Percentiles rank a stretch among this genome's conserved stretches.
These are phyloP conservation scores for Ichneumoninae sp. DNA, from an alignment of 2,888 invertebrate species.

Conservation along the genomic window DNA sequence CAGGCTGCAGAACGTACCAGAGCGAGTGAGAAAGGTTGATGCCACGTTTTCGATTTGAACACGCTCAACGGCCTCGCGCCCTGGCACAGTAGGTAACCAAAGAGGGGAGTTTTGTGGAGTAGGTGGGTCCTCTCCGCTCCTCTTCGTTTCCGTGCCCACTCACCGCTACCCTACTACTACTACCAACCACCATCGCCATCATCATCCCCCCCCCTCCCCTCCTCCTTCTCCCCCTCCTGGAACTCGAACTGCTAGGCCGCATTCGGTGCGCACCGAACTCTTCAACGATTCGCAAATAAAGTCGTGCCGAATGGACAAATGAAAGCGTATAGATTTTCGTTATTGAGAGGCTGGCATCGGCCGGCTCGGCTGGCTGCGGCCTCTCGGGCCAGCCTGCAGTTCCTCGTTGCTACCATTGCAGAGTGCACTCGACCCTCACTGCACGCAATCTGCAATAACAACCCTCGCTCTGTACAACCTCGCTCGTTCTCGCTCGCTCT, in stretches of 20 bases:
- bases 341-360: slow-evolving; percentile 79
- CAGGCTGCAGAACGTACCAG: neutral
- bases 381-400: slow-evolving; percentile 71
- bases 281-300: slow-evolving; percentile 79
- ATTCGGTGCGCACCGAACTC: slow-evolving; percentile 71
- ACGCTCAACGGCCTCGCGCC: slow-evolving; percentile 64
- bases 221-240: slow-evolving; percentile 40
- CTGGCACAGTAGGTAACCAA: slow-evolving; percentile 65
- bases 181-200: neutral
- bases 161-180: slow-evolving; percentile 30
- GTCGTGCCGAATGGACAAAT: slow-evolving; percentile 79
- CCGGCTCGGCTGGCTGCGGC: slow-evolving; percentile 68
- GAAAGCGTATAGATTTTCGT: slow-evolving; percentile 82
- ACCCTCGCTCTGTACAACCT: slow-evolving; percentile 76
- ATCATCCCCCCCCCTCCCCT: slow-evolving; percentile 3
- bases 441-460: slow-evolving; percentile 82
- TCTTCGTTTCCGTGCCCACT: slow-evolving; percentile 20
- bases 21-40: slow-evolving; percentile 39
- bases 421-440: slow-evolving; percentile 79
- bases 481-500: slow-evolving; percentile 50
- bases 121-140: slow-evolving; percentile 36
- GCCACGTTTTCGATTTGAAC: slow-evolving; percentile 66
- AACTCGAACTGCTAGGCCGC: slow-evolving; percentile 59
- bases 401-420: slow-evolving; percentile 74
- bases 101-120: slow-evolving; percentile 45